Evolutionary conservation across 2,797 vertebrate species (phyloP).

Genomic region (Xenentodon cancila): DNA sequence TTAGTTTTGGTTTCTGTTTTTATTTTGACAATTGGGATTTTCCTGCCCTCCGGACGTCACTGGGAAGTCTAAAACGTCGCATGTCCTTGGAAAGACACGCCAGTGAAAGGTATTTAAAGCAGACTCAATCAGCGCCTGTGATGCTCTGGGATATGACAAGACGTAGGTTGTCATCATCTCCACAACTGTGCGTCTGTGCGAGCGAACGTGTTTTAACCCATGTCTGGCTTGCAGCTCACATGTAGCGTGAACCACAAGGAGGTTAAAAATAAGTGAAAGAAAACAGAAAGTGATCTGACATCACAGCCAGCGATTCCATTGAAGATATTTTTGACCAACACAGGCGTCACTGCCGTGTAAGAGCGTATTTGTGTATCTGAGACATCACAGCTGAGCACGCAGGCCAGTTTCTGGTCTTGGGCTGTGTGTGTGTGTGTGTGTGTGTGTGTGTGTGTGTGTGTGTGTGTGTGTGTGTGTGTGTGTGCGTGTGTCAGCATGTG

Average conservation of each 20-base stretch:
- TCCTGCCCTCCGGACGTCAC: slow-evolving; percentile 36
- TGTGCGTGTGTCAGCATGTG: slow-evolving; percentile 3
- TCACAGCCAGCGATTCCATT: slow-evolving; percentile 40
- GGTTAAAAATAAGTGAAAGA: slow-evolving; percentile 28
- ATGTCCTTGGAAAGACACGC: slow-evolving; percentile 19
- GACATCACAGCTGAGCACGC: slow-evolving; percentile 69
- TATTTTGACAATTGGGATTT: slow-evolving; percentile 13
- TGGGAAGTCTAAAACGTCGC: slow-evolving; percentile 47
- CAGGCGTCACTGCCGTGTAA: slow-evolving; percentile 69
- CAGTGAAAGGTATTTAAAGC: slow-evolving; percentile 31
- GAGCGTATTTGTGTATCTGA: slow-evolving; percentile 63
- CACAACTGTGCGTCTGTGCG: not conserved
- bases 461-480: no score
- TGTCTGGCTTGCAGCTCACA: slow-evolving; percentile 1
- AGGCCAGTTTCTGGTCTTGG: slow-evolving; percentile 56
- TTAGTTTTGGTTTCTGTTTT: slow-evolving; percentile 21
- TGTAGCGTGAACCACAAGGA: slow-evolving; percentile 29
- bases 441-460: no score
- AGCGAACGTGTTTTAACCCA: slow-evolving; percentile 9
- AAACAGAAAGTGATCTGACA: slow-evolving; percentile 43
- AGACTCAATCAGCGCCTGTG: slow-evolving; percentile 4
- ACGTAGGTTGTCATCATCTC: not conserved
- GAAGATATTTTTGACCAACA: slow-evolving; percentile 63
- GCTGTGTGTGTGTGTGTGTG: slow-evolving; percentile 24
- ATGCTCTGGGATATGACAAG: slow-evolving; percentile 17